Conservation (phyloP, 1,140 invertebrate species). For the Drosophila pandora region DNA sequence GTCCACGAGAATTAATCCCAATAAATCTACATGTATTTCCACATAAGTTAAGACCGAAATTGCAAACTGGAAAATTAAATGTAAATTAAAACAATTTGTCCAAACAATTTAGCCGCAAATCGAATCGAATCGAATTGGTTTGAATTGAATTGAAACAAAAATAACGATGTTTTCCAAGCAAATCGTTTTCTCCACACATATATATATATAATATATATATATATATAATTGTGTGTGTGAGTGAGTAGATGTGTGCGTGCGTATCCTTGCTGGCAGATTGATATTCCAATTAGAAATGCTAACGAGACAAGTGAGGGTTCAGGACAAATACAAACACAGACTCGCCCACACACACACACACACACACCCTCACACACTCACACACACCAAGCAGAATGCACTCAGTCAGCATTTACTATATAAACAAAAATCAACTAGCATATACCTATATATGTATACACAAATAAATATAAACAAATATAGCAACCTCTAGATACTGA, state of each 20-base stretch:
- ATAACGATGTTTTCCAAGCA: slow-evolving; percentile 12
- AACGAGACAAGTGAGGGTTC: slow-evolving; percentile 5
- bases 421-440: background rate
- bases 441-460: slow-evolving; percentile 10
- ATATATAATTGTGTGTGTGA: background rate
- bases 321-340: slow-evolving; percentile 7
- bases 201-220: slow-evolving; percentile 5
- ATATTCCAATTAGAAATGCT: slow-evolving; percentile 44
- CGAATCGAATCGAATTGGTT: background rate
- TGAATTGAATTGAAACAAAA: slow-evolving; percentile 1
- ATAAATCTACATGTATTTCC: slow-evolving; percentile 2
- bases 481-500: slow-evolving; percentile 9
- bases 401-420: slow-evolving; percentile 9
- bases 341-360: background rate
- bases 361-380: background rate
- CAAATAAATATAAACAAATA: slow-evolving; percentile 9
- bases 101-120: slow-evolving; percentile 12
- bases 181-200: slow-evolving; percentile 16
- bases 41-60: slow-evolving; percentile 4
- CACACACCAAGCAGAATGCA: background rate
- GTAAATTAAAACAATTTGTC: slow-evolving; percentile 25
- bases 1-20: background rate
- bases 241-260: background rate
- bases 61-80: slow-evolving; percentile 7
- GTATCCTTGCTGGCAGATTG: slow-evolving; percentile 22